Percentiles rank a stretch among this genome's conserved stretches.
These are phyloP conservation scores for Sander lucioperca DNA, from an alignment of 2,113 vertebrate species.

Conservation along the genomic window DNA sequence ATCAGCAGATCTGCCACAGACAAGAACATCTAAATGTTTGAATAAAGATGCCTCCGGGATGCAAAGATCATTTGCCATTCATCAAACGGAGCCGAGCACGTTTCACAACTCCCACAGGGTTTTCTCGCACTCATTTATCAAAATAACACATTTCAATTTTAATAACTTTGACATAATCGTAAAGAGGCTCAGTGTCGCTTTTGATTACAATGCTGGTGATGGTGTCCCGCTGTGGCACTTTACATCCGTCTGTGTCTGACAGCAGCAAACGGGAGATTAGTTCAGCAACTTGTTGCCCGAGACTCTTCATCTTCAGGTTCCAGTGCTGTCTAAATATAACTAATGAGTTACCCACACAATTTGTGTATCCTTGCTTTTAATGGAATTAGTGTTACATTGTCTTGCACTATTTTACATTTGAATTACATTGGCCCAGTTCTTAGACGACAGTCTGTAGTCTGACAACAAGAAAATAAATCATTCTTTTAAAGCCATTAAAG, in stretches of 20 bases:
- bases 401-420: neutral
- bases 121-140: conserved; percentile 40
- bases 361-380: neutral
- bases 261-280: conserved; percentile 34
- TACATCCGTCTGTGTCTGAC: conserved; percentile 37
- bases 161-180: conserved; percentile 54
- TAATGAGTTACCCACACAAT: neutral
- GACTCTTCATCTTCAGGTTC: conserved; percentile 4
- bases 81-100: conserved; percentile 10
- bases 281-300: conserved; percentile 32
- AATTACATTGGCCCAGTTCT: neutral
- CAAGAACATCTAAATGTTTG: neutral
- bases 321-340: neutral
- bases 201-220: conserved; percentile 41
- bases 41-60: conserved; percentile 8
- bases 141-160: conserved; percentile 51
- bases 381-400: neutral
- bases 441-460: neutral
- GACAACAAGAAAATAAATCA: neutral
- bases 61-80: conserved; percentile 15
- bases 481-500: neutral
- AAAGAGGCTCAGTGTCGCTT: conserved; percentile 55
- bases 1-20: neutral
- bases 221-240: conserved; percentile 30
- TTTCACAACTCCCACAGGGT: conserved; percentile 17